Conservation (phyloP, 2,888 invertebrate species). For the Aquatica leii region DNA sequence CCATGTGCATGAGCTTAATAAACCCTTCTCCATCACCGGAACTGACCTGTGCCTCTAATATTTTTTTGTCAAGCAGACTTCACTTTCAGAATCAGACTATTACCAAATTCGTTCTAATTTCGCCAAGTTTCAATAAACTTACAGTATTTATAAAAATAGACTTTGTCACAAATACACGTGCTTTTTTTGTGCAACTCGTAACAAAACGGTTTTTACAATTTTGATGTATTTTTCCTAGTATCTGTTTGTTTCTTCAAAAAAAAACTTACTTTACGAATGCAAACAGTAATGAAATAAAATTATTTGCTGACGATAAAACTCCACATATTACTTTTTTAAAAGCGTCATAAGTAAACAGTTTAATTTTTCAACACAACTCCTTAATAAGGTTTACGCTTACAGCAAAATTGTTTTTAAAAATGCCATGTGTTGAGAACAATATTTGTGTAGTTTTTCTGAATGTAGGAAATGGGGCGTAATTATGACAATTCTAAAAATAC, state of each 20-base stretch:
- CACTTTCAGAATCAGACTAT: too few species aligned
- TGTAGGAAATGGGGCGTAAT: constrained; percentile 8
- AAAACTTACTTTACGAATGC: too few species aligned
- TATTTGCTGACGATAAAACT: constrained; percentile 1
- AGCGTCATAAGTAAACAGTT: background rate
- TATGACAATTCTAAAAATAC: constrained; percentile 6
- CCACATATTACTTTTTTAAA: background rate
- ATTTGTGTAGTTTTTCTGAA: background rate
- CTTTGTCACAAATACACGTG: constrained; percentile 26
- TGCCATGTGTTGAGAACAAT: constrained; percentile 5
- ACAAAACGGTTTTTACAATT: constrained; percentile 33
- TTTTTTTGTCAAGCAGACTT: too few species aligned
- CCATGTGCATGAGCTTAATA: constrained; percentile 47
- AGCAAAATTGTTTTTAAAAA: background rate
- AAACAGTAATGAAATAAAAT: background rate
- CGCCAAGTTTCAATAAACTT: constrained; percentile 31
- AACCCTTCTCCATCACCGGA: constrained; percentile 14
- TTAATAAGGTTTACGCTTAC: background rate
- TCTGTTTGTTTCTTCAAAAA: too few species aligned
- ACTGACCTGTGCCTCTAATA: too few species aligned
- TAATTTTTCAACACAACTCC: constrained; percentile 5
- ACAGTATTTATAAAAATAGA: constrained; percentile 34
- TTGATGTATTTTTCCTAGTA: too few species aligned
- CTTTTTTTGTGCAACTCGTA: constrained; percentile 25
- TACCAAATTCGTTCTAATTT: too few species aligned